Evolutionary conservation across 2,113 vertebrate genomes (phyloP), one percentile per base, ranked within the genome.

Genomic region (Ondatra zibethicus): DNA sequence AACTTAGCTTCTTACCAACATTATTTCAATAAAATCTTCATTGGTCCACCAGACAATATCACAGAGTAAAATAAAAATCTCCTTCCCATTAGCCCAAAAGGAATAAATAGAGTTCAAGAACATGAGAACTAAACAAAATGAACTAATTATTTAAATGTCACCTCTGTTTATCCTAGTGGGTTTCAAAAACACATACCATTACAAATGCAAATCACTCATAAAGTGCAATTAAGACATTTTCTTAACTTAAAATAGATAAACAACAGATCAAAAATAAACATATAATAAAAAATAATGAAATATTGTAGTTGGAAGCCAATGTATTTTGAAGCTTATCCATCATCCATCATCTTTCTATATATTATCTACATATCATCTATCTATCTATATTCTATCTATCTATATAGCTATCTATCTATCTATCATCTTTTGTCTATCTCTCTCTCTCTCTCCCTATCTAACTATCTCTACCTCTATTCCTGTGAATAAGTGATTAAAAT

Each of bases 111-210:
- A 23, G 0, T 70, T 93, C 16, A 95, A 78, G 50, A 90, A 68
- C 75, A 92, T 16, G 75, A 75, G 21, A 50, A 42, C 4, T 84
- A 88, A 78, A 47, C 0, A 93, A 8, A 13, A 66, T 19, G 5
- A 92, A 84, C 7, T 89, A 9, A 2, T 75, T 97, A 10, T 96
- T 96, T 66, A 77, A 72, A 65, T 93, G n/a, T 33, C 88, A 45
- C 58, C n/a, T 76, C 21, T 76, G 7, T 89, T 91, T 73, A 72
- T 92, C 23, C 63, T 50, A 85, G 5, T 66, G 12, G 36, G 13
- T 93, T 81, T 42, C 25, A 42, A 21, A 23, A 55, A 5, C 45
- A 75, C n/a, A 92, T 66, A 58, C 4, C 50, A 4, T 1, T 77
- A 68, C 11, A 93, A 92, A 81, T 70, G 11, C 0, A 86, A 42